These are phyloP conservation scores for Paradoxurus hermaphroditus DNA, from an alignment of 2,113 vertebrate species.

Conservation along the genomic window DNA sequence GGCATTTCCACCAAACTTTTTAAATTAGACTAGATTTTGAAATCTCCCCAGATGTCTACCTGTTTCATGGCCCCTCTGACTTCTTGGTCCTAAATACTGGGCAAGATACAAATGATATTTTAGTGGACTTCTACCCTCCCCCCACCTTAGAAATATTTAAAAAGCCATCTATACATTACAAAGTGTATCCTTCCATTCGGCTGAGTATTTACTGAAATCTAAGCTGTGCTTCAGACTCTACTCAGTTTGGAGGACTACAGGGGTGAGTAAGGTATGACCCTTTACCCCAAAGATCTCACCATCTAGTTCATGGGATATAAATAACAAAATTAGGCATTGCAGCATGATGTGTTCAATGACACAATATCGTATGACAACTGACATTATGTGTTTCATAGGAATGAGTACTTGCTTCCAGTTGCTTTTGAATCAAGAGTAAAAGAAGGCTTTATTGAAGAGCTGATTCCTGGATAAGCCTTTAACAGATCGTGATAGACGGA, in stretches of 20 bases:
- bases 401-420: background rate
- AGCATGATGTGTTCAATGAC: background rate
- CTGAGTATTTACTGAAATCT: background rate
- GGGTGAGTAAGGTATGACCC: background rate
- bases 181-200: background rate
- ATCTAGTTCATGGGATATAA: background rate
- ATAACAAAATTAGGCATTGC: background rate
- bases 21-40: background rate
- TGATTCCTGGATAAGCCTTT: background rate
- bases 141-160: background rate
- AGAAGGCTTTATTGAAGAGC: background rate
- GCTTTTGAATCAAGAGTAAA: background rate
- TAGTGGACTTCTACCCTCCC: background rate
- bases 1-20: background rate
- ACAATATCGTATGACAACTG: background rate
- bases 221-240: background rate
- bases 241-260: background rate
- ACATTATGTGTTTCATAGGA: background rate
- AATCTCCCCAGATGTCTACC: background rate
- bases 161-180: background rate
- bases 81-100: background rate
- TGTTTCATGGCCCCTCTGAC: background rate
- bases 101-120: background rate
- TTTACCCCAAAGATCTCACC: background rate
- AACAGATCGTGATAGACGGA: background rate